A percentile compares a stretch with the other conserved stretches of the same genome.
Evolutionary conservation across 2,797 vertebrate species (phyloP).

Genomic region (Triplophysa yarkandensis): DNA sequence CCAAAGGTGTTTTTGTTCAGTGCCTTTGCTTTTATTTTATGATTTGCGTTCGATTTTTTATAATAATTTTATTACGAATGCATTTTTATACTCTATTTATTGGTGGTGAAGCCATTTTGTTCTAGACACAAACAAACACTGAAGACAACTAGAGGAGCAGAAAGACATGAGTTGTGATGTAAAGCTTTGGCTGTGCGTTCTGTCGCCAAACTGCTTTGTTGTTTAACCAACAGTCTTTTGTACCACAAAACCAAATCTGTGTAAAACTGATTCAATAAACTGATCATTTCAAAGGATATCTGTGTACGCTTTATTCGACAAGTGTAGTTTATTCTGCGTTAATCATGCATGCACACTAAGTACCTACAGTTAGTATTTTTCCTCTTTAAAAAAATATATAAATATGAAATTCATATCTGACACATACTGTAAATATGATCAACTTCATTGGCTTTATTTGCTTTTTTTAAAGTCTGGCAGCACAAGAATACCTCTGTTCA

Average conservation of each 20-base stretch:
- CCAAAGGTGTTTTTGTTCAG: constrained; percentile 87
- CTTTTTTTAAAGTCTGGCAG: background rate
- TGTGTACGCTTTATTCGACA: constrained; percentile 39
- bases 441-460: no score
- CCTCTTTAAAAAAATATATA: no score
- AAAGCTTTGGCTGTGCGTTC: constrained; percentile 45
- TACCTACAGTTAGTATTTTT: no score
- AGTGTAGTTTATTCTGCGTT: background rate
- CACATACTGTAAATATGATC: no score
- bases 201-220: constrained; percentile 31
- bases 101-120: constrained; percentile 97
- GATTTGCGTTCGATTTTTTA: constrained; percentile 63
- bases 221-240: constrained; percentile 49
- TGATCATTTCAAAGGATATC: constrained; percentile 68
- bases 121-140: constrained; percentile 44
- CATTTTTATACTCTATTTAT: constrained; percentile 91
- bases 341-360: background rate
- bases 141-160: constrained; percentile 45
- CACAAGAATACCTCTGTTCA: background rate
- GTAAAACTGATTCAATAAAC: constrained; percentile 79
- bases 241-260: constrained; percentile 70
- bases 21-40: constrained; percentile 82
- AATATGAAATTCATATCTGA: no score
- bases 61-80: constrained; percentile 73
- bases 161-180: constrained; percentile 34